Conservation (phyloP, 2,888 invertebrate species). For the Hemistola chrysoprasaria region DNA sequence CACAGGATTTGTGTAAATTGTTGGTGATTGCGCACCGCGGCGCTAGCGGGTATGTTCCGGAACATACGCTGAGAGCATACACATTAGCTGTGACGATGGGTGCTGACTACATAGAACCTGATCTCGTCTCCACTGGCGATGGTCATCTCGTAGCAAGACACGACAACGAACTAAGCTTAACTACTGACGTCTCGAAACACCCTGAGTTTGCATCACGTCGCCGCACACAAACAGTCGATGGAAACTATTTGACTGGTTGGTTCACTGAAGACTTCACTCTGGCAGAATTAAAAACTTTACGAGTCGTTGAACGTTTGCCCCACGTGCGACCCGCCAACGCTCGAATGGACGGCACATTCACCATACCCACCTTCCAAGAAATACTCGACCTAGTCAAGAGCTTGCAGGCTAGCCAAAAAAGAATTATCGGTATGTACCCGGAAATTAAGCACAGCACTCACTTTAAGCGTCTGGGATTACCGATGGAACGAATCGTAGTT, state of each 20-base stretch:
- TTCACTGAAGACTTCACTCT: conserved; percentile 73
- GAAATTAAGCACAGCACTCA: conserved; percentile 67
- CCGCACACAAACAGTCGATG: conserved; percentile 56
- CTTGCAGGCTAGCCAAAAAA: conserved; percentile 54
- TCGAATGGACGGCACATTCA: conserved; percentile 58
- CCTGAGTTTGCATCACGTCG: conserved; percentile 56
- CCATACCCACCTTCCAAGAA: conserved; percentile 64
- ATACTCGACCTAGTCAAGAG: conserved; percentile 64
- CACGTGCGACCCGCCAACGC: conserved; percentile 62
- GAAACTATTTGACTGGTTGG: conserved; percentile 55
- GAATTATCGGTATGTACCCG: conserved; percentile 66
- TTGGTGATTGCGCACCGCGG: conserved; percentile 44
- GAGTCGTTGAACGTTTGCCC: conserved; percentile 60
- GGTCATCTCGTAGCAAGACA: conserved; percentile 62
- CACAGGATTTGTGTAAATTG: conserved; percentile 1
- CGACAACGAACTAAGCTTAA: conserved; percentile 62
- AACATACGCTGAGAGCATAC: conserved; percentile 69
- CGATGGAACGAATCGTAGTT: conserved; percentile 58
- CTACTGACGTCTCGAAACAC: conserved; percentile 55
- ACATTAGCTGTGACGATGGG: conserved; percentile 68
- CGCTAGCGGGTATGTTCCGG: conserved; percentile 70
- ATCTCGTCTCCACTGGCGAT: conserved; percentile 69
- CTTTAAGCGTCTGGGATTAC: conserved; percentile 51
- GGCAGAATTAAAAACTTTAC: conserved; percentile 63
- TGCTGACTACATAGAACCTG: conserved; percentile 69